Conservation (phyloP, 2,797 vertebrate genomes). For the Spinus olivaceus region DNA sequence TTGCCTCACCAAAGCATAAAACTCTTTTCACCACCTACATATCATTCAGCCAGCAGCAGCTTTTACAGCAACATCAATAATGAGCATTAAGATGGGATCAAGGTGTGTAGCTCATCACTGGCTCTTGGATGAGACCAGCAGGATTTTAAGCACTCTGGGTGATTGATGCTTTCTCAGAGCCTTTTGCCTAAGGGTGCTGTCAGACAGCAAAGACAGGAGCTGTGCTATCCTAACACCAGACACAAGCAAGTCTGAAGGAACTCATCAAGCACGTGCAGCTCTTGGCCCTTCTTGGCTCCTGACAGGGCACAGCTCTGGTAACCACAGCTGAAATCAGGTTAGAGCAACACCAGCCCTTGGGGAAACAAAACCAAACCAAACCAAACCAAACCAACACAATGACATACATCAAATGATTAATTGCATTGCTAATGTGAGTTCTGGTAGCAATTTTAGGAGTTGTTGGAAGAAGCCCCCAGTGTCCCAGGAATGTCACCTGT, state of each 20-base stretch:
- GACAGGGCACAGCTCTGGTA: background rate
- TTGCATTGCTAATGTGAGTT: background rate
- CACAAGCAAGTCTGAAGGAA: background rate
- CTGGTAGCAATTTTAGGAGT: background rate
- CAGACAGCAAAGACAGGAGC: background rate
- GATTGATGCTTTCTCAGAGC: background rate
- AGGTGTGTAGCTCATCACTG: background rate
- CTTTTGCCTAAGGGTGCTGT: background rate
- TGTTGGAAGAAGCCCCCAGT: background rate
- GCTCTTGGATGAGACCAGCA: background rate
- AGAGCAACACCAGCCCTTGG: rapidly evolving
- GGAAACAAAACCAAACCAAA: too few relatives aligned
- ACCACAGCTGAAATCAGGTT: background rate
- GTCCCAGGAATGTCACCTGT: background rate
- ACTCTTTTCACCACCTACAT: background rate
- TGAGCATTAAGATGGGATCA: background rate
- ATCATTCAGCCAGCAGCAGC: background rate
- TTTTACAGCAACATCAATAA: background rate
- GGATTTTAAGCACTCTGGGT: background rate
- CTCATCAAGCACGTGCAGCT: background rate
- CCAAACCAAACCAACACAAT: background rate
- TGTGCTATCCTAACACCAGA: background rate
- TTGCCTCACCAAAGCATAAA: background rate
- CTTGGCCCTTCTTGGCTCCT: background rate
- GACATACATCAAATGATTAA: background rate